These are phyloP conservation scores for Anoplopoma fimbria DNA, from an alignment of 2,113 vertebrate genomes.

Conservation along the genomic window DNA sequence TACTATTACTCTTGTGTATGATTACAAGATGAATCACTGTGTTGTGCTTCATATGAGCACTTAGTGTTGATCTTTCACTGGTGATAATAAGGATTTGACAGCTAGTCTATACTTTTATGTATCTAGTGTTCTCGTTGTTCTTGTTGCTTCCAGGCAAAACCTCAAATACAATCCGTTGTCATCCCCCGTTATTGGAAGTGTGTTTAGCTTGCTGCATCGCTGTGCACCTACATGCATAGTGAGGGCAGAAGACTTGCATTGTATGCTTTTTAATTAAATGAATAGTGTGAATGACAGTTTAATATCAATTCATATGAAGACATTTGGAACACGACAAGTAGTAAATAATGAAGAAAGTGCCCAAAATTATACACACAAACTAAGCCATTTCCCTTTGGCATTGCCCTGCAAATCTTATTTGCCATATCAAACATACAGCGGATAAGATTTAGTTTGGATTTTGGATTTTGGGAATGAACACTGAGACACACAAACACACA, in stretches of 20 bases:
- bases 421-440: background rate
- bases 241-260: background rate
- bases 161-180: background rate
- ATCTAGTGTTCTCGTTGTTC: background rate
- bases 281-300: background rate
- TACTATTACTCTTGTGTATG: background rate
- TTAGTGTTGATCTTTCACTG: background rate
- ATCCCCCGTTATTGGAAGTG: background rate
- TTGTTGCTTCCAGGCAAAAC: background rate
- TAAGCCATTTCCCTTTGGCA: background rate
- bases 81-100: background rate
- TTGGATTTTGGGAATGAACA: background rate
- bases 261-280: background rate
- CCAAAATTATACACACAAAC: background rate
- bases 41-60: too few relatives aligned
- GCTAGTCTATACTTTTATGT: background rate
- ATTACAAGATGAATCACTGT: background rate
- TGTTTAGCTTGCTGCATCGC: background rate
- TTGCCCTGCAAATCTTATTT: background rate
- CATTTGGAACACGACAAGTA: background rate
- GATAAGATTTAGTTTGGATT: background rate
- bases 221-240: background rate
- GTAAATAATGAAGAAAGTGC: background rate
- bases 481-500: background rate
- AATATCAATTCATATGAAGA: background rate